A percentile compares a stretch with the other conserved stretches of the same genome.
Conservation (phyloP, 2,797 vertebrate species). For the Morus bassanus region DNA sequence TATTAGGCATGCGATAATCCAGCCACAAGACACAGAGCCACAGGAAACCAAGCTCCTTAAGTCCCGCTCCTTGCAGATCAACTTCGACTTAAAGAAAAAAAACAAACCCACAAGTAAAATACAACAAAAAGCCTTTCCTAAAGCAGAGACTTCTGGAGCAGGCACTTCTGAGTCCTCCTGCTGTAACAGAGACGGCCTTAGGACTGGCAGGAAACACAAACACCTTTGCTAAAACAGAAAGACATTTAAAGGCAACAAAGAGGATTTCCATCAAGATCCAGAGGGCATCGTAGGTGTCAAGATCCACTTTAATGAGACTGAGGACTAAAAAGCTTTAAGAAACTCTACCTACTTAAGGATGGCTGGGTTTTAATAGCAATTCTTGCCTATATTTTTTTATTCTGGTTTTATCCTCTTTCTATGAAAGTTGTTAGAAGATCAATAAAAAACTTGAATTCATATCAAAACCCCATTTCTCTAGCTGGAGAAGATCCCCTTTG, state of each 20-base stretch:
- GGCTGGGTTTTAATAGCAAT: neutral
- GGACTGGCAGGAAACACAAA: neutral
- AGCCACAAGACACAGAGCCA: neutral
- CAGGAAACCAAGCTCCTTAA: neutral
- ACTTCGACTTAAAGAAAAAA: neutral
- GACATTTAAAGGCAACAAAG: neutral
- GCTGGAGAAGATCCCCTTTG: neutral
- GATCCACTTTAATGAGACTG: neutral
- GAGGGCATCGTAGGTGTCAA: neutral
- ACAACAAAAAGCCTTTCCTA: neutral
- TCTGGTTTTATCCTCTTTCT: neutral
- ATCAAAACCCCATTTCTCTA: neutral
- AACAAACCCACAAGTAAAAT: neutral
- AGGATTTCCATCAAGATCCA: neutral
- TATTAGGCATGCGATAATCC: neutral
- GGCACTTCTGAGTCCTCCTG: neutral
- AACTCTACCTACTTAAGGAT: neutral
- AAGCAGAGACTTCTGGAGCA: neutral
- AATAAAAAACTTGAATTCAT: neutral
- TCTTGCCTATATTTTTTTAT: neutral
- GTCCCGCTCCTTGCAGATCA: neutral
- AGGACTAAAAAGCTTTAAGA: neutral
- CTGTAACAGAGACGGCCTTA: accelerated
- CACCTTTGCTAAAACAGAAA: neutral
- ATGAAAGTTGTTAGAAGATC: neutral